phyloP scores from a whole-genome alignment of 2,113 vertebrate species.

The Paradoxurus hermaphroditus region DNA sequence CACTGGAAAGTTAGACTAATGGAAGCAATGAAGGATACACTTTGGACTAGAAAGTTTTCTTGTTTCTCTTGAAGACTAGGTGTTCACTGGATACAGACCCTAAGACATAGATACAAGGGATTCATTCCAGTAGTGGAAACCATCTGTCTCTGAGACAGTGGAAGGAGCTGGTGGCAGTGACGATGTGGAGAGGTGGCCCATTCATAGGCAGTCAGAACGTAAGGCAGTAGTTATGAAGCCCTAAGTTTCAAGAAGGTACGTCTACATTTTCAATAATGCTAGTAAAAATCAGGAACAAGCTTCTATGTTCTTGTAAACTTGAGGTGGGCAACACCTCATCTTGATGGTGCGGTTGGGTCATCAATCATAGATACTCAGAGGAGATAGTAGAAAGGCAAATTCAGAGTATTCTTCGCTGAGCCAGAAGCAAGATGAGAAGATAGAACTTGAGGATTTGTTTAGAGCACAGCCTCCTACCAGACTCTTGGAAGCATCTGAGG shows the following conservation, averaged over 20 bases:
- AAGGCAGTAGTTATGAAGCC: neutral
- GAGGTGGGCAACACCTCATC: neutral
- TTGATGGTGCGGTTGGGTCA: neutral
- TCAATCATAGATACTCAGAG: neutral
- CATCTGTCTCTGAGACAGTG: neutral
- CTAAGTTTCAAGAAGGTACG: neutral
- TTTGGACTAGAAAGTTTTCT: neutral
- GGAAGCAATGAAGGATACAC: neutral
- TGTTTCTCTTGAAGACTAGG: neutral
- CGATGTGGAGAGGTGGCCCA: neutral
- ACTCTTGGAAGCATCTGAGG: neutral
- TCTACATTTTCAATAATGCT: neutral
- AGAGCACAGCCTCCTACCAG: neutral
- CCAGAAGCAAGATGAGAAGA: neutral
- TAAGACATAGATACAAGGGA: neutral
- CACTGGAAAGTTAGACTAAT: neutral
- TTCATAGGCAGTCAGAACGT: neutral
- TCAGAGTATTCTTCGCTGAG: neutral
- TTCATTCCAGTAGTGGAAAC: neutral
- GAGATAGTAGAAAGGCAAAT: neutral
- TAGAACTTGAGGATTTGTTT: neutral
- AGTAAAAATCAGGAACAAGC: neutral
- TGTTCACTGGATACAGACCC: neutral
- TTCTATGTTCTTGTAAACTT: neutral
- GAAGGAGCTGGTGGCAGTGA: neutral